Evolutionary conservation across 2,888 invertebrate genomes (phyloP), one percentile per base, ranked within the genome.

Genomic region (Portevinia maculata): DNA sequence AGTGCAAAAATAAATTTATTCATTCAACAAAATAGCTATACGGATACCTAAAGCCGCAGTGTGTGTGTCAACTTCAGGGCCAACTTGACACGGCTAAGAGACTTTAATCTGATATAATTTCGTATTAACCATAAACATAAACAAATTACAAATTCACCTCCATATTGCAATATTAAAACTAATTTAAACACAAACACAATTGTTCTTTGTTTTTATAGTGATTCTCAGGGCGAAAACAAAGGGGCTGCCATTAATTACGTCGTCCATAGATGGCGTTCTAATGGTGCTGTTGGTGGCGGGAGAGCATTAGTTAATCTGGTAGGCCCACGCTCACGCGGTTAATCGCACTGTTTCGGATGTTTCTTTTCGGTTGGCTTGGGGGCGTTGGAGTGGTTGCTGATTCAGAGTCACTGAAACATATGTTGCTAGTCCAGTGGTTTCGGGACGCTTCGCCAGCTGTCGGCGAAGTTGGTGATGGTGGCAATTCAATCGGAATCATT

Each of bases 391-490:
- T 53, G 37, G 84, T 59, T 32, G 85, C 76, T 62, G 88, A 85
- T 84, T 88, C 89, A 85, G 88, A 88, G 86, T 88, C 88, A 85
- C 87, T 87, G 70, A 90, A 88, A 85, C 89, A 89, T 84, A 90
- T 88, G 81, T 88, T 90, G 86, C 90, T 90, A 85, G 88, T 88
- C 86, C 89, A 87, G 85, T 90, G 90, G 55, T 88, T 87, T 64
- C 87, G 88, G 46, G 81, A 64, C 5, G 48, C 21, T n/a, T 48
- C 65, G 19, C 19, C 57, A 19, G 39, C 13, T 15, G 59, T 5
- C 19, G 52, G 19, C 34, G 55, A 13, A 13, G 64, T 7, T 11
- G 69, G 28, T 44, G 78, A 9, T 11, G 59, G 8, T 44, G 8
- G 34, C 60, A 30, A 28, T 21, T n/a, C 28, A 19, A 32, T 69